A percentile compares a stretch with the other conserved stretches of the same genome.
Conservation (phyloP, 2,113 vertebrate species). For the Petromus typicus region DNA sequence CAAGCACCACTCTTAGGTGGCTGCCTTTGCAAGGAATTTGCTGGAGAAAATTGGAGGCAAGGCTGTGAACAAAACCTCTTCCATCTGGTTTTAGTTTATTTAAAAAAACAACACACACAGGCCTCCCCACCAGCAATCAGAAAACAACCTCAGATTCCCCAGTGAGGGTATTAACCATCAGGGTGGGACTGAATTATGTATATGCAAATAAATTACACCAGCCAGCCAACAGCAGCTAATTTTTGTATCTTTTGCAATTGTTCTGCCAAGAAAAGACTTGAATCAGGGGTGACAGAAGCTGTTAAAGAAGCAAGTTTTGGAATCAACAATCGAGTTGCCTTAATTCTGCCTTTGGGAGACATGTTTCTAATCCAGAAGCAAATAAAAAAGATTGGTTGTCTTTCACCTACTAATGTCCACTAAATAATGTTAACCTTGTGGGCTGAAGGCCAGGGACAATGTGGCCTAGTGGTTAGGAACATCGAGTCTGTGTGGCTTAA, state of each 20-base stretch:
- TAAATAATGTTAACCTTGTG: not conserved
- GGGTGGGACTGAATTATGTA: constrained; percentile 73
- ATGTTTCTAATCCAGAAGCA: constrained; percentile 59
- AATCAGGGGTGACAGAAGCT: constrained; percentile 52
- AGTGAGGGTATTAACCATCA: constrained; percentile 65
- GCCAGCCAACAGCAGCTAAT: constrained; percentile 72
- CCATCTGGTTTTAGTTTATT: constrained; percentile 83
- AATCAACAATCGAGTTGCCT: constrained; percentile 67
- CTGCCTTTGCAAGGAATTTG: constrained; percentile 76
- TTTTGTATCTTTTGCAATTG: constrained; percentile 76
- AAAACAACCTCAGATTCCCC: constrained; percentile 66
- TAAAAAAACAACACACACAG: constrained; percentile 63
- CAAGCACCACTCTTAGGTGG: constrained; percentile 65
- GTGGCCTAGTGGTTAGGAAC: not conserved
- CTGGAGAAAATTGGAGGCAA: constrained; percentile 76
- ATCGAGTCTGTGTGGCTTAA: not conserved
- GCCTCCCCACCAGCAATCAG: constrained; percentile 76
- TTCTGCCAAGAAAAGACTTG: constrained; percentile 76
- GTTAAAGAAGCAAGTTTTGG: constrained; percentile 62
- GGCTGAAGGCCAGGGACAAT: not conserved
- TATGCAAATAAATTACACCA: constrained; percentile 79
- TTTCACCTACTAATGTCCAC: constrained; percentile 4
- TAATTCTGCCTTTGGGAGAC: constrained; percentile 57
- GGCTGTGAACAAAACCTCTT: constrained; percentile 70
- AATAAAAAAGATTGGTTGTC: not conserved